Base-by-base conservation (phyloP, 2,888 invertebrate genomes). In the Melinopterus prodromus region DNA sequence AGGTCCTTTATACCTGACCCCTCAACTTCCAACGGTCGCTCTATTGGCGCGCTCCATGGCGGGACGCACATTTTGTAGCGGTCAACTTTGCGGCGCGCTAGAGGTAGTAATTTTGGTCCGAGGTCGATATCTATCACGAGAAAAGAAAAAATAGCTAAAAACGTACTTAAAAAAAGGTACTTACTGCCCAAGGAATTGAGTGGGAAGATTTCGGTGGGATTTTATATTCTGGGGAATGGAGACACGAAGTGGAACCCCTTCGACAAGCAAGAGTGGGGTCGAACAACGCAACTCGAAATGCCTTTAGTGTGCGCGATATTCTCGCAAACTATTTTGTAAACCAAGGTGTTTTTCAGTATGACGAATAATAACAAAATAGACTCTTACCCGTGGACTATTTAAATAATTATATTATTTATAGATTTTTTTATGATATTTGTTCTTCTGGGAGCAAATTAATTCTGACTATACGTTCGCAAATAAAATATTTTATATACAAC, bases 291-390 rank as follows among this genome's bases (percentile, higher is more conserved):
- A 77, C 15, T 6, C n/a, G 77, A 77, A 38, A 37, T 77, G 77
- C 77, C 16, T 77, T 77, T 70, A 26, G 35, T 77, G 36, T 77
- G 70, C 15, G 77, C 70, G 77, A 70, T 6, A 69, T 37, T n/a
- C 38, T 76, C n/a, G 76, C 77, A 70, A 77, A 71, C n/a, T 77
- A 71, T 77, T 77, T 77, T 37, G 70, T 77, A 16, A 53, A 36
- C 72, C 26, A 72, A 16, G 16, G 16, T 12, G 72, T 2, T 72
- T 72, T 72, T 15, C 72, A 72, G 36, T 35, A 72, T 72, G 36
- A 72, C 36, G 6, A 36, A 72, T 53, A 6, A 53, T 53, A 53
- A 53, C 53, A 53, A 53, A 53, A 53, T 53, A 53, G 5, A 12
- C 53, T 53, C 53, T 53, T 53, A 53, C 53, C 53, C 53, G 7